Percentiles rank a stretch among this genome's conserved stretches.
Conservation (phyloP, 2,888 invertebrate species). For the Trichogramma evanescens region DNA sequence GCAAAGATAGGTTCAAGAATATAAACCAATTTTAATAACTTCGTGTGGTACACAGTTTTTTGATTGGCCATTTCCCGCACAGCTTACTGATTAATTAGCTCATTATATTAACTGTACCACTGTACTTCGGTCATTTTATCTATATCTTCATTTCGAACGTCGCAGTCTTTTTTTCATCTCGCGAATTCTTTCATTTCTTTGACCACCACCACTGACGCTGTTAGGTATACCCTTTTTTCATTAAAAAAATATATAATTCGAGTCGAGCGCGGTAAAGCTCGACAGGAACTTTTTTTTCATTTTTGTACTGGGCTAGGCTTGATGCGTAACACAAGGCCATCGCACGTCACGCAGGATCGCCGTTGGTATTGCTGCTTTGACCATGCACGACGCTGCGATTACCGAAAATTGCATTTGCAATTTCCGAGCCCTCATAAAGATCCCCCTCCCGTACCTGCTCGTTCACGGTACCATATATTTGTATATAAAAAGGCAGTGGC, state of each 20-base stretch:
- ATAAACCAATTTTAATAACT: too few relatives aligned
- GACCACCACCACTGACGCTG: neutral
- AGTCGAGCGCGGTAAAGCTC: too few relatives aligned
- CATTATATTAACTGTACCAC: neutral
- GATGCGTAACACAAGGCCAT: neutral
- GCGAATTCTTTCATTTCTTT: neutral
- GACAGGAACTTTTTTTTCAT: too few relatives aligned
- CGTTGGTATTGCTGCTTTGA: neutral
- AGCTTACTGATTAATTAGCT: conserved; percentile 16
- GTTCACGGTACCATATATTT: neutral
- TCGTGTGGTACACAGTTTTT: neutral
- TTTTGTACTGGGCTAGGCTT: too few relatives aligned
- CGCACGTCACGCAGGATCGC: neutral
- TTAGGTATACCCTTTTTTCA: too few relatives aligned
- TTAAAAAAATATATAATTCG: too few relatives aligned
- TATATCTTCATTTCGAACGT: too few relatives aligned
- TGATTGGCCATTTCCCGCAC: conserved; percentile 7
- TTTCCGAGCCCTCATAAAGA: conserved; percentile 31
- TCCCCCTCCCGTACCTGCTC: conserved; percentile 14
- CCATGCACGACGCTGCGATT: conserved; percentile 15
- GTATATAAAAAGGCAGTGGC: neutral
- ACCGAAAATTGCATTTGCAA: conserved; percentile 30
- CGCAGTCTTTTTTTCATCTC: neutral
- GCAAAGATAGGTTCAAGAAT: neutral
- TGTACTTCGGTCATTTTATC: too few relatives aligned